Conservation (phyloP, 2,888 invertebrate species). For the Koerneria pararmatus region DNA sequence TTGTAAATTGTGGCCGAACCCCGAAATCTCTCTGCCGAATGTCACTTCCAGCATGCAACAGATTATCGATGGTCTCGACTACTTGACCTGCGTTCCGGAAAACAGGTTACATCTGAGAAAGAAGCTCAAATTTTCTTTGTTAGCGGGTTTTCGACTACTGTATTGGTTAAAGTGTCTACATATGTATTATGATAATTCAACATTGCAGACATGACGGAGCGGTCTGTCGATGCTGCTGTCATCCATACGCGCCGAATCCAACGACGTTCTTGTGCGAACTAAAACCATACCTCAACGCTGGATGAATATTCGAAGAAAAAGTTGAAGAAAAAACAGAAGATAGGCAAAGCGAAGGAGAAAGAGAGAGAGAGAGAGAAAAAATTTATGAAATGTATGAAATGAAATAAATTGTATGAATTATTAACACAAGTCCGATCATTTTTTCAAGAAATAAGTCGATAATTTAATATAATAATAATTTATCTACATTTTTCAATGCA, state of each 20-base stretch:
- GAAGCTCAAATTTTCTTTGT: background rate
- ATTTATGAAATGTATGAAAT: no score
- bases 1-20: conserved; percentile 57
- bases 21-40: conserved; percentile 46
- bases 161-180: background rate
- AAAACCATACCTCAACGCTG: conserved; percentile 36
- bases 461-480: no score
- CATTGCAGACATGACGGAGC: conserved; percentile 46
- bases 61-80: conserved; percentile 55
- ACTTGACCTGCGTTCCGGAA: conserved; percentile 52
- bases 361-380: background rate
- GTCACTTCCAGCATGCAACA: conserved; percentile 52
- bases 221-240: conserved; percentile 57
- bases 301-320: background rate
- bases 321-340: background rate
- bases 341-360: background rate
- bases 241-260: conserved; percentile 56
- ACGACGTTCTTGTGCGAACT: conserved; percentile 53
- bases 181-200: background rate
- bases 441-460: no score
- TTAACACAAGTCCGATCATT: no score
- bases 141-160: background rate
- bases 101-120: conserved; percentile 36
- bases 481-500: no score
- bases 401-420: no score